phyloP scores from a whole-genome alignment of 2,888 invertebrate species.

The Volucella bombylans region DNA sequence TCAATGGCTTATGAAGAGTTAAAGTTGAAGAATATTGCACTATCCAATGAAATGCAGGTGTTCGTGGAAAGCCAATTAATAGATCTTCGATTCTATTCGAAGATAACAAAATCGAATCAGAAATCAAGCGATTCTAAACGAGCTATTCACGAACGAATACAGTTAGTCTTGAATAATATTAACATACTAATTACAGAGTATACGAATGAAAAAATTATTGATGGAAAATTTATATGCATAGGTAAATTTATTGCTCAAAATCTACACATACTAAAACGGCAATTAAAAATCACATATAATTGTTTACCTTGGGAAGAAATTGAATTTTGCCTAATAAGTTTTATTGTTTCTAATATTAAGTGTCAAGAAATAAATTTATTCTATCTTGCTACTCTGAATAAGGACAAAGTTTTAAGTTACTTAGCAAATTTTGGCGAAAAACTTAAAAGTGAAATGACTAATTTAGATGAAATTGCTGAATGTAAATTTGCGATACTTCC shows the following conservation, averaged over 20 bases:
- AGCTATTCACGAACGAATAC: slow-evolving; percentile 30
- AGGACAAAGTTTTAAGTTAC: slow-evolving; percentile 22
- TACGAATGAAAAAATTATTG: slow-evolving; percentile 19
- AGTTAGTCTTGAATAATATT: slow-evolving; percentile 16
- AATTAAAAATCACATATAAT: slow-evolving; percentile 74
- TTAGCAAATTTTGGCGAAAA: slow-evolving; percentile 32
- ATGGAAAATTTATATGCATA: slow-evolving; percentile 25
- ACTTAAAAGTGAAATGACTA: slow-evolving; percentile 1
- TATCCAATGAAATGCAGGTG: slow-evolving; percentile 69
- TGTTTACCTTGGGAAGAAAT: slow-evolving; percentile 77
- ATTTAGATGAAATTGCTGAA: neutral
- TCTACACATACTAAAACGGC: slow-evolving; percentile 74
- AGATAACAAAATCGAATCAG: neutral
- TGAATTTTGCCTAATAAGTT: slow-evolving; percentile 75
- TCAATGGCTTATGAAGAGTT: slow-evolving; percentile 75
- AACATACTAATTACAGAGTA: neutral
- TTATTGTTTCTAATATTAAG: slow-evolving; percentile 66
- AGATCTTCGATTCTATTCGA: slow-evolving; percentile 9
- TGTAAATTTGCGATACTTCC: slow-evolving; percentile 1
- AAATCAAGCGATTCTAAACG: neutral
- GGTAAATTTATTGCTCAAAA: slow-evolving; percentile 68
- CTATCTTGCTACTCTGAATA: slow-evolving; percentile 33
- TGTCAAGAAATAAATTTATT: slow-evolving; percentile 67
- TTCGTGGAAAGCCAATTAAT: slow-evolving; percentile 49
- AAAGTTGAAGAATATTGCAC: slow-evolving; percentile 67